Evolutionary conservation across 2,888 invertebrate genomes (phyloP).

Genomic region (Lasioglossum vierecki): DNA sequence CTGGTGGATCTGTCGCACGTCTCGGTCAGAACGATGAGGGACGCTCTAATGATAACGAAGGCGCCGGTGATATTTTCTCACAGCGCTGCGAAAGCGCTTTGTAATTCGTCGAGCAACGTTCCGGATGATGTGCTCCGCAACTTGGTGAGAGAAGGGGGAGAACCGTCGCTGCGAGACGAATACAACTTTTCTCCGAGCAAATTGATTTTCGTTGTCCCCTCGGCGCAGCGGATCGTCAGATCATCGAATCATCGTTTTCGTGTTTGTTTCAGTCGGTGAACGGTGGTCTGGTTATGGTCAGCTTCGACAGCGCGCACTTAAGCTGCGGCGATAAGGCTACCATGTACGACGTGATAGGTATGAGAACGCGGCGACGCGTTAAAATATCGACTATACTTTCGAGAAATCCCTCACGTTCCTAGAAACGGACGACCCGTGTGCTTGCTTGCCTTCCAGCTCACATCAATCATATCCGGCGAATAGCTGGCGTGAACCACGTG

Average conservation of each 20-base stretch:
- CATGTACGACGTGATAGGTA: slow-evolving; percentile 87
- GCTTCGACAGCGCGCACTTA: slow-evolving; percentile 87
- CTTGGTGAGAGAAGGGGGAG: slow-evolving; percentile 80
- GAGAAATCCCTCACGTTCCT: slow-evolving; percentile 5
- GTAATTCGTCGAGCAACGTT: slow-evolving; percentile 87
- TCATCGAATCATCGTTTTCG: slow-evolving; percentile 17
- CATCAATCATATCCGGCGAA: slow-evolving; percentile 88
- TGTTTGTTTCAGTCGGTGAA: slow-evolving; percentile 85
- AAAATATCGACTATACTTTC: slow-evolving; percentile 4
- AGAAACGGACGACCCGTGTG: slow-evolving; percentile 14
- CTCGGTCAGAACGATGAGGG: slow-evolving; percentile 87
- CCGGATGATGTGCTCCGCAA: slow-evolving; percentile 86
- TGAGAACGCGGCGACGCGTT: slow-evolving; percentile 27
- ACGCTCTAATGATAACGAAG: slow-evolving; percentile 86
- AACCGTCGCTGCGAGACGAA: slow-evolving; percentile 2
- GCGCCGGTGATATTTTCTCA: slow-evolving; percentile 89
- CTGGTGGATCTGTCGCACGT: slow-evolving; percentile 88
- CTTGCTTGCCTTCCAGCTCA: slow-evolving; percentile 83
- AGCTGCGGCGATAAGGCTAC: slow-evolving; percentile 86
- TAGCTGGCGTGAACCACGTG: slow-evolving; percentile 88
- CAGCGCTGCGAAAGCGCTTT: slow-evolving; percentile 87
- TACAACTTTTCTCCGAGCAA: not conserved
- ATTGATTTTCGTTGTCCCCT: not conserved
- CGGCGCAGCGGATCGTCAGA: not conserved
- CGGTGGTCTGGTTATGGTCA: slow-evolving; percentile 88